Percentiles rank a stretch among this genome's conserved stretches.
Conservation (phyloP, 2,113 vertebrate genomes). For the Halcyon senegalensis region DNA sequence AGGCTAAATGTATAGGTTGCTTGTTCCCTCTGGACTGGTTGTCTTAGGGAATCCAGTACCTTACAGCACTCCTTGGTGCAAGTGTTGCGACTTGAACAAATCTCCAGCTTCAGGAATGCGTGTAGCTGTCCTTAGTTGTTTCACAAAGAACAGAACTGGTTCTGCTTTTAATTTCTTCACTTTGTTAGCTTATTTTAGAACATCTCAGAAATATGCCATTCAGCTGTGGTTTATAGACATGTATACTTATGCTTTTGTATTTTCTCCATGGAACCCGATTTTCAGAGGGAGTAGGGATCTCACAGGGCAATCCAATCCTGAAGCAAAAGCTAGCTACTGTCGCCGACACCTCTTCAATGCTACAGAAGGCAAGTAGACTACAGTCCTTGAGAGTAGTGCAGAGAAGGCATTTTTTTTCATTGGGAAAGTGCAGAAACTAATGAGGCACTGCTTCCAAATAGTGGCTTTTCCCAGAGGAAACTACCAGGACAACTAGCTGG, state of each 20-base stretch:
- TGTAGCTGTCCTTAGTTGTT: background rate
- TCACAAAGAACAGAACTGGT: background rate
- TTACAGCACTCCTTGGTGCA: background rate
- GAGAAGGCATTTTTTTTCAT: background rate
- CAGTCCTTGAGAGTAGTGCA: background rate
- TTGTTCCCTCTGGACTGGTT: background rate
- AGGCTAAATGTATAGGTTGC: background rate
- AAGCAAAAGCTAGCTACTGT: background rate
- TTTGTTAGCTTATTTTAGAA: background rate
- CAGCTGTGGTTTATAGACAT: background rate
- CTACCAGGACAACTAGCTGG: background rate
- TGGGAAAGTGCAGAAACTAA: background rate
- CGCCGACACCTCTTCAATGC: background rate
- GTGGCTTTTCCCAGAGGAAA: background rate
- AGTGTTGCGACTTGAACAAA: background rate
- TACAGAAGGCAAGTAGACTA: background rate
- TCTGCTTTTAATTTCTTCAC: background rate
- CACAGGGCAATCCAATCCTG: background rate
- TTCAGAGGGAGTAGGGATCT: background rate
- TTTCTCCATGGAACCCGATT: background rate
- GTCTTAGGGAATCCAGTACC: background rate
- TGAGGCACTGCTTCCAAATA: constrained; percentile 1
- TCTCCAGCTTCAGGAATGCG: background rate
- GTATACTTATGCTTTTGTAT: background rate
- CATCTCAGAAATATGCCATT: background rate